Evolutionary conservation across 2,888 invertebrate species (phyloP), one percentile per base, ranked within the genome.

Genomic region (Nematopogon swammerdamellus): DNA sequence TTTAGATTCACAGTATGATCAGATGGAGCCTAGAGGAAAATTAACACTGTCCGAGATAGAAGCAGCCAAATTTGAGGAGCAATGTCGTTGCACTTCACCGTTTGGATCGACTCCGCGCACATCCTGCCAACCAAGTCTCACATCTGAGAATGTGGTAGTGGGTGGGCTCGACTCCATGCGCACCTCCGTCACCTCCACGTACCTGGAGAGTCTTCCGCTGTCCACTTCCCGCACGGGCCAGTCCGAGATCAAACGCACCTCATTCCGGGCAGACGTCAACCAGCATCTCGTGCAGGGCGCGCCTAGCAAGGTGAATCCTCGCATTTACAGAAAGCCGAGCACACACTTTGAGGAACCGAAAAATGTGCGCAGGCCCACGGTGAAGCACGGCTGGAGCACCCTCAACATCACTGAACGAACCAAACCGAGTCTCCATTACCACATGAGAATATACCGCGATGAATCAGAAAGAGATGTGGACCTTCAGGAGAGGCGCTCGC

Each of bases 61-160:
- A 59, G 81, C 81, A 3, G 80, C 81, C 30, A 82, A 83, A 52
- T 88, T 84, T 60, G 88, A 88, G 64, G 82, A 84, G 51, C 86
- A 88, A 58, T 89, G 88, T 62, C 81, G 85, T 52, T 88, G 88
- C 62, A 86, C 85, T 1, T 89, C 88, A 1, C 88, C 88, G 0
- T 88, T 88, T 60, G 87, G 85, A 14, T 88, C 88, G 2, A 88
- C 88, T 0, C 88, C 88, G 1, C 73, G 87, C 53, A 86, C 87
- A 20, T 87, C 87, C 2, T 83, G 82, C 55, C 82, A 81, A 48
- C 76, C 79, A 5, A 82, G 83, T 54, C 79, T 81, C 3, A 82
- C 82, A 4, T 82, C 82, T 1, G 83, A 83, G 57, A 83, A 80
- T 56, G 59, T 70, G 46, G 73, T 79, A 52, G 72, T 82, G 1